Base-by-base conservation (phyloP, 2,797 vertebrate genomes). In the Artibeus lituratus region DNA sequence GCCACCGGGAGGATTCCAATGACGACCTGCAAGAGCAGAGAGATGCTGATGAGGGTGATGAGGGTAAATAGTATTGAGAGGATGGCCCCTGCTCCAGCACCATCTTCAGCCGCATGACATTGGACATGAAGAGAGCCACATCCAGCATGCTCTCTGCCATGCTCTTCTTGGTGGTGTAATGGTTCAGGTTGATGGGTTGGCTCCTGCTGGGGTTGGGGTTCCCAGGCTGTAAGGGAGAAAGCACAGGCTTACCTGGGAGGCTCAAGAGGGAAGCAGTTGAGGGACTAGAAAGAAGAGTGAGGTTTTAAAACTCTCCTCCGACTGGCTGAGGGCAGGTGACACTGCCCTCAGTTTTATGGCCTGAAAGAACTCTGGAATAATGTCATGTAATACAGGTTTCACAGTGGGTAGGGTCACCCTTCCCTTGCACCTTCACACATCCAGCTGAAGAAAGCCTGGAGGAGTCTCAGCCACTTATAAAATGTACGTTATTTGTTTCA, bases 101-200 rank as follows among this genome's bases (percentile, higher is more conserved):
- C 0, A 98, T 99, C 78, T 99, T 99, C 98, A 99, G 99, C 98
- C 99, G 99, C 0, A 98, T 98, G 94, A 99, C 98, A 0, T 99
- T 99, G 0, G 99, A 99, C 99, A 99, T 99, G 98, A 99, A 99
- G 47, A 99, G 98, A 0, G 99, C 99, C 94, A 99, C 98, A 0
- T 99, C 99, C 98, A 99, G 94, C 99, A 99, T 99, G 98, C 99
- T 99, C 97, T 99, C 99, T 0, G 99, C 99, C 65, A 99, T 98
- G 0, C 99, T 99, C 97, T 99, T 99, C 99, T 99, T 99, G 0
- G 99, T 99, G 6, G 99, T 99, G 0, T 99, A 99, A 69, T 99
- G 99, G 97, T 99, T 99, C 98, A 99, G 98, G 97, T 99, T 99
- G 98, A 98, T 98, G 0, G 97, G 97, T 5, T 95, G 97, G 76